Evolutionary conservation across 2,888 invertebrate species (phyloP), one percentile per base, ranked within the genome.

Genomic region (Cactoblastis cactorum): DNA sequence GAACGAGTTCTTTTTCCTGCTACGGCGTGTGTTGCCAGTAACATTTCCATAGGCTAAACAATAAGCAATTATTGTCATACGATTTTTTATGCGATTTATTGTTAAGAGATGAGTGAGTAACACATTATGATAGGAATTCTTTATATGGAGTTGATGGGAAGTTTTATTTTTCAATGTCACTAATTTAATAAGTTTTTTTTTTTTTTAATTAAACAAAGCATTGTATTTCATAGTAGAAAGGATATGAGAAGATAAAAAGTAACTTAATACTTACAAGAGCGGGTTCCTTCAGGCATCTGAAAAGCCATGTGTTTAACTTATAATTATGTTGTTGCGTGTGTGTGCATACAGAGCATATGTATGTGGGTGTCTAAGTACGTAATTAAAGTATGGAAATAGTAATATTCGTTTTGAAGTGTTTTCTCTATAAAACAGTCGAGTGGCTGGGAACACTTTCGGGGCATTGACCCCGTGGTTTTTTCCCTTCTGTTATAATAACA

Each of bases 341-440:
- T 69, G 73, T 71, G 72, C 63, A 65, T 63, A 59, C 51, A 57
- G 53, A 55, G 55, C 61, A 57, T 69, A 71, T 81, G 57, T 69
- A 71, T 81, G 81, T 79, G 80, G 77, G 81, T 76, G 79, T 74
- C 61, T 74, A 71, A 76, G 81, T 80, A 72, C 74, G 78, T 82
- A 85, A 87, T 87, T 86, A 86, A 85, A 84, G 82, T 83, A 86
- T 87, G 82, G 85, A 86, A 85, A 87, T 87, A 88, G 88, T 87
- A 83, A 84, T 85, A 86, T 88, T 75, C 78, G 75, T 84, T 87
- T 88, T 87, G 83, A 87, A 88, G 88, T 88, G 87, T 87, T 87
- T 88, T 88, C 83, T 74, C 84, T 83, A 88, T 88, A 86, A 88
- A 86, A 86, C 74, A 66, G 65, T 84, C 80, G 77, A 87, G 87